Conservation (phyloP, 2,888 invertebrate species). For the Isoperla grammatica region DNA sequence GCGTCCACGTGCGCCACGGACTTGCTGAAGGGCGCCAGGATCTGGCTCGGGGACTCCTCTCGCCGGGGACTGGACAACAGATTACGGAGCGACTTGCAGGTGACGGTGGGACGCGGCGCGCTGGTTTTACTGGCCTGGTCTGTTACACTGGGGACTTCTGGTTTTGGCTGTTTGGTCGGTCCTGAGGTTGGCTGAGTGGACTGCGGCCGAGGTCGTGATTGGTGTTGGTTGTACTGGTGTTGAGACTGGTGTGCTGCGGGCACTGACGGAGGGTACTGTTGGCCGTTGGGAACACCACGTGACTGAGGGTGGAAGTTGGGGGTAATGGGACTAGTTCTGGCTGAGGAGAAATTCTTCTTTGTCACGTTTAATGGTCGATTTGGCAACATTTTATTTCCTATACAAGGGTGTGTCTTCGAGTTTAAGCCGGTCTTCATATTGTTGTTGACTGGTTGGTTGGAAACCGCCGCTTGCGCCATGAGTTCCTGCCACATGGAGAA, state of each 20-base stretch:
- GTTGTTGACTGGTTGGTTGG: constrained; percentile 27
- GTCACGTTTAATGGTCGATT: constrained; percentile 1
- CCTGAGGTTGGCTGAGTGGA: constrained; percentile 10
- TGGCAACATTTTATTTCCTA: constrained; percentile 23
- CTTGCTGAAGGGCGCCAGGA: neutral
- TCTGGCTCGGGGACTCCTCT: constrained; percentile 1
- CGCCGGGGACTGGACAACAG: constrained; percentile 41
- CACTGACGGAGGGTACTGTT: constrained; percentile 15
- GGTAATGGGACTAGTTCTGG: constrained; percentile 50
- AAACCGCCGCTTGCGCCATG: constrained; percentile 48
- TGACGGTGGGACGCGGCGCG: constrained; percentile 21
- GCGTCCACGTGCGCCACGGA: neutral
- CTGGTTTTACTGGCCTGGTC: constrained; percentile 33
- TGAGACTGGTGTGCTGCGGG: constrained; percentile 8
- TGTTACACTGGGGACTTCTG: constrained; percentile 36
- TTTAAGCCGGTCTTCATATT: constrained; percentile 38
- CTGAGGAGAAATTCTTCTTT: constrained; percentile 39
- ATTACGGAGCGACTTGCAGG: constrained; percentile 54
- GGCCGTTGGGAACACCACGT: constrained; percentile 23
- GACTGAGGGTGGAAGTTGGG: constrained; percentile 39
- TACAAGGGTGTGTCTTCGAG: constrained; percentile 10
- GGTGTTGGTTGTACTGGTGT: constrained; percentile 10
- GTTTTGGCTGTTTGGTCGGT: constrained; percentile 13
- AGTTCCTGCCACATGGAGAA: constrained; percentile 67
- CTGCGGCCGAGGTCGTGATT: constrained; percentile 7